These are phyloP conservation scores for Trachelus stipa DNA, from an alignment of 2,888 invertebrate species.

Conservation along the genomic window DNA sequence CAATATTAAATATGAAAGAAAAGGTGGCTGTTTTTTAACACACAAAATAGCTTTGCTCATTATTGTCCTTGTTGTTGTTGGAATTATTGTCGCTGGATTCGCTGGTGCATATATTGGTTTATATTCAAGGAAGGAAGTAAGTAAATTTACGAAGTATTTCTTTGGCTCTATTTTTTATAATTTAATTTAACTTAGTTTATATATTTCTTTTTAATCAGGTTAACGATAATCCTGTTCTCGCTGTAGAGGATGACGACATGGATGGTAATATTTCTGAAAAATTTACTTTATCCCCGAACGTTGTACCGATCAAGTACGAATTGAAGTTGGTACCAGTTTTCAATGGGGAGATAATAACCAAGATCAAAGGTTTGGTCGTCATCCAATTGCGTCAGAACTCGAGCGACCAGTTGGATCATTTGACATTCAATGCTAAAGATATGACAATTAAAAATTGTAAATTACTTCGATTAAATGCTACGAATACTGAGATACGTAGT, in stretches of 20 bases:
- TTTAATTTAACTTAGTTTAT: slow-evolving; percentile 8
- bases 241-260: slow-evolving; percentile 24
- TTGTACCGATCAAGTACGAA: slow-evolving; percentile 47
- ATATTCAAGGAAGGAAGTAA: slow-evolving; percentile 41
- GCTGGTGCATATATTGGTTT: slow-evolving; percentile 53
- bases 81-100: slow-evolving; percentile 50
- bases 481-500: not conserved
- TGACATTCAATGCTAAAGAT: slow-evolving; percentile 48
- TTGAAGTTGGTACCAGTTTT: slow-evolving; percentile 45
- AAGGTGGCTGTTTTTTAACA: slow-evolving; percentile 73
- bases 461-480: not conserved
- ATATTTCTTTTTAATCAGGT: slow-evolving; percentile 26
- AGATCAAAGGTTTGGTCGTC: slow-evolving; percentile 42
- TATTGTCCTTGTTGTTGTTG: slow-evolving; percentile 44
- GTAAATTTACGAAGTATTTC: not conserved
- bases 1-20: slow-evolving; percentile 71
- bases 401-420: slow-evolving; percentile 31
- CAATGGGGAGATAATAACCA: slow-evolving; percentile 32
- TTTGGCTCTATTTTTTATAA: slow-evolving; percentile 3
- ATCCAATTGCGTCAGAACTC: slow-evolving; percentile 49
- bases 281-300: slow-evolving; percentile 38
- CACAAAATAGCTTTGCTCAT: slow-evolving; percentile 69
- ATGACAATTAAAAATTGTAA: slow-evolving; percentile 33
- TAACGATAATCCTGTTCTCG: slow-evolving; percentile 34
- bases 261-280: slow-evolving; percentile 20